These are phyloP conservation scores for Uria lomvia DNA, from an alignment of 2,113 vertebrate genomes.

Conservation along the genomic window DNA sequence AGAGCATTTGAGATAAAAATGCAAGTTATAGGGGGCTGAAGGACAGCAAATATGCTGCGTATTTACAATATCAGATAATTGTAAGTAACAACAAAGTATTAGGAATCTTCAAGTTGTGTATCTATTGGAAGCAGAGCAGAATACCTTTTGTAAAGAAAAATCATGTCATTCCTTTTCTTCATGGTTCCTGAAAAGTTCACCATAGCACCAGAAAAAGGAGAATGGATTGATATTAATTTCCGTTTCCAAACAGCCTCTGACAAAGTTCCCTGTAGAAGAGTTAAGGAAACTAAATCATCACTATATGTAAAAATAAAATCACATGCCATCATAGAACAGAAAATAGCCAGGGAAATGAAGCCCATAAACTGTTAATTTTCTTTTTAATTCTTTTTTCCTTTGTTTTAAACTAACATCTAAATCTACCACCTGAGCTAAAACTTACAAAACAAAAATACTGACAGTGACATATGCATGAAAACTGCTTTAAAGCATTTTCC, in stretches of 20 bases:
- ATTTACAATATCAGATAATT: neutral
- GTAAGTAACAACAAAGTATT: neutral
- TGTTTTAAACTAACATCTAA: neutral
- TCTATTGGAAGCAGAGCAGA: neutral
- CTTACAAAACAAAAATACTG: neutral
- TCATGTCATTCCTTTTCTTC: neutral
- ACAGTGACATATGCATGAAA: neutral
- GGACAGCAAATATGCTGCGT: neutral
- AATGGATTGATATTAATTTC: neutral
- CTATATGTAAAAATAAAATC: neutral
- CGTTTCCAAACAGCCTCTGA: neutral
- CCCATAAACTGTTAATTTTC: neutral
- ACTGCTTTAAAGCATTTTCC: neutral
- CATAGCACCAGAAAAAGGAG: neutral
- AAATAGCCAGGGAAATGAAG: neutral
- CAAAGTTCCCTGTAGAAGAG: neutral
- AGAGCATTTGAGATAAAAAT: neutral
- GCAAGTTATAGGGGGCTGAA: neutral
- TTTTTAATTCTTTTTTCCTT: neutral
- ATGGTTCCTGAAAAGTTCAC: neutral
- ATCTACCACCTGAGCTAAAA: neutral
- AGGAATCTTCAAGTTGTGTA: neutral
- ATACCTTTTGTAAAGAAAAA: neutral
- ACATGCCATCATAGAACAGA: neutral
- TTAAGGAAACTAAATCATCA: neutral